Conservation (phyloP, 1,140 invertebrate species). For the Cardiocondyla obscurior region DNA sequence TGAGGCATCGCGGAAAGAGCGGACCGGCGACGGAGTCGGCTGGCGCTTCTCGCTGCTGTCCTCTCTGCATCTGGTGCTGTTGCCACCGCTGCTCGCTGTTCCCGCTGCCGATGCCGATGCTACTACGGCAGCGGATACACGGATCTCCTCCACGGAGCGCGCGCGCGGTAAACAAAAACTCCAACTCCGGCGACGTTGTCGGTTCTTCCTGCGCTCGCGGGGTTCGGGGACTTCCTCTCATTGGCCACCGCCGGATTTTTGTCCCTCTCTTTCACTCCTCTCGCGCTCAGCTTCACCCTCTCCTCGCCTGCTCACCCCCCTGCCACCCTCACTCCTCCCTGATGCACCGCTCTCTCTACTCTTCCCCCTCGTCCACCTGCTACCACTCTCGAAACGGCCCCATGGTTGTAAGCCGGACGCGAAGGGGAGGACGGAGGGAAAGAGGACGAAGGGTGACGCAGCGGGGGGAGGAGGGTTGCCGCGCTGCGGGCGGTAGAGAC, state of each 20-base stretch:
- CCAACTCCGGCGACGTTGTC: constrained; percentile 79
- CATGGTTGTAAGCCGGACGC: constrained; percentile 48
- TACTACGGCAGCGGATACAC: constrained; percentile 65
- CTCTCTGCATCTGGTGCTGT: background rate
- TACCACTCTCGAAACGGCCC: constrained; percentile 66
- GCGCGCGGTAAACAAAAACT: constrained; percentile 76
- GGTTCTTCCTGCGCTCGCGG: constrained; percentile 76
- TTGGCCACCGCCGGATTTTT: constrained; percentile 74
- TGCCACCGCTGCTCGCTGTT: constrained; percentile 15
- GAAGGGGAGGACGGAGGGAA: constrained; percentile 24
- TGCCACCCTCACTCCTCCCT: background rate
- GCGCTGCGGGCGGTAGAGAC: background rate
- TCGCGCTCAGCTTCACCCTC: constrained; percentile 48
- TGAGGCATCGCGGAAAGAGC: constrained; percentile 36
- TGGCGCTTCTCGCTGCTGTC: background rate
- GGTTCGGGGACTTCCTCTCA: constrained; percentile 73
- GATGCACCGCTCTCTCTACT: constrained; percentile 39
- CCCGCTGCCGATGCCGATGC: constrained; percentile 36
- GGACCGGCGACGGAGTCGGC: background rate
- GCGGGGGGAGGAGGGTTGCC: constrained; percentile 50
- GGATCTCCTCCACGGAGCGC: constrained; percentile 64
- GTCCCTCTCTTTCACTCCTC: constrained; percentile 63
- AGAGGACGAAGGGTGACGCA: constrained; percentile 8
- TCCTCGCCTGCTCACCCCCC: background rate
- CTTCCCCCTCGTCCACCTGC: constrained; percentile 65